phyloP scores from a whole-genome alignment of 1,140 invertebrate genomes.

The Ceratina calcarata region DNA sequence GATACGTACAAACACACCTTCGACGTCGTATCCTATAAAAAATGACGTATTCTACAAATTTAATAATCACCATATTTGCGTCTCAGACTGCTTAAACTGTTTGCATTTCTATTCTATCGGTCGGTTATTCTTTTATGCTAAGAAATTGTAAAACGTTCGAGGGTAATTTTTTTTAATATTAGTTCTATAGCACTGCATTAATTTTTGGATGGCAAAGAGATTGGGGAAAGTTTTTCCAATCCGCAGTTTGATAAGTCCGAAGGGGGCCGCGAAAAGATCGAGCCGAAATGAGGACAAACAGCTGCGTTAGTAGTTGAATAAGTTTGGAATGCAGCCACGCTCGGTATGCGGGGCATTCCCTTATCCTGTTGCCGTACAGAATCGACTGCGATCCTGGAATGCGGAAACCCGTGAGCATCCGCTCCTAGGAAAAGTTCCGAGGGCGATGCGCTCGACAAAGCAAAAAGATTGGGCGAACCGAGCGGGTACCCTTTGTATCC shows the following conservation, averaged over 20 bases:
- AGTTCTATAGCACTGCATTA: too few relatives aligned
- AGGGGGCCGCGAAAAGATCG: not conserved
- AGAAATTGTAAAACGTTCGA: too few relatives aligned
- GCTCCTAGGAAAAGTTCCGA: conserved; percentile 28
- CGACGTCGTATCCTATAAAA: not conserved
- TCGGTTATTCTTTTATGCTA: too few relatives aligned
- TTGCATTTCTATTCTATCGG: too few relatives aligned
- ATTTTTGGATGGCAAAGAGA: too few relatives aligned
- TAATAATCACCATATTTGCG: too few relatives aligned
- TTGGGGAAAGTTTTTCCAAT: too few relatives aligned
- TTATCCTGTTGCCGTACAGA: conserved; percentile 15
- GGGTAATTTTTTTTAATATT: too few relatives aligned
- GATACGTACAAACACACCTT: not conserved
- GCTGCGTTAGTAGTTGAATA: conserved; percentile 31
- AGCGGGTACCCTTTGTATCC: not conserved
- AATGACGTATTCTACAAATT: too few relatives aligned
- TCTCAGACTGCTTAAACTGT: too few relatives aligned
- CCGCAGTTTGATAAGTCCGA: not conserved
- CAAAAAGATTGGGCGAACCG: not conserved
- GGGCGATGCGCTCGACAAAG: conserved; percentile 11
- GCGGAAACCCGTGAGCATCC: conserved; percentile 31
- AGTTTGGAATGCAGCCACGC: conserved; percentile 22
- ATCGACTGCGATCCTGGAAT: conserved; percentile 36
- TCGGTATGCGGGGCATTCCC: conserved; percentile 34
- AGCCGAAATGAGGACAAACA: conserved; percentile 21